phyloP scores from a whole-genome alignment of 1,140 invertebrate species.

The Monomorium pharaonis region DNA sequence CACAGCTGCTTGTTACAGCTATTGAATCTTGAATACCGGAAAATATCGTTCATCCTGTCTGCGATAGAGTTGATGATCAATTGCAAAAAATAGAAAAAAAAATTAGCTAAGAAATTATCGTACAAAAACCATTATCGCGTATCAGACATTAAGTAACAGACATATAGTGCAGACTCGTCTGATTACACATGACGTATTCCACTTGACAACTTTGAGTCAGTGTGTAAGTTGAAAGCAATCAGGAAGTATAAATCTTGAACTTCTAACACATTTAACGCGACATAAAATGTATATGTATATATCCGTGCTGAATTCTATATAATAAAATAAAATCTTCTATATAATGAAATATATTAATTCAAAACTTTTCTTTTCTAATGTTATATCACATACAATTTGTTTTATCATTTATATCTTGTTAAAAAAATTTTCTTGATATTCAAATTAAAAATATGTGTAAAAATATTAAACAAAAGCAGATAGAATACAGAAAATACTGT shows the following conservation, averaged over 20 bases:
- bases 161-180: slow-evolving; percentile 3
- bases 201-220: slow-evolving; percentile 14
- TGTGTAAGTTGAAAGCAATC: not conserved
- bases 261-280: not conserved
- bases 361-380: not conserved
- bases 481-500: not conserved
- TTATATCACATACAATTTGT: not conserved
- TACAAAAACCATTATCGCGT: not conserved
- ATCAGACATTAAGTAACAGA: slow-evolving; percentile 13
- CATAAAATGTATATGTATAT: not conserved
- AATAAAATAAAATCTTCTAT: no score
- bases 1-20: not conserved
- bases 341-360: not conserved
- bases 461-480: not conserved
- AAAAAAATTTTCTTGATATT: not conserved
- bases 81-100: not conserved
- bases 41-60: not conserved
- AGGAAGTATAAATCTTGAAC: slow-evolving; percentile 3
- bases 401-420: not conserved
- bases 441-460: not conserved
- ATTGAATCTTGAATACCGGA: not conserved
- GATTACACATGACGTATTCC: slow-evolving; percentile 24
- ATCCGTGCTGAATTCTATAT: not conserved
- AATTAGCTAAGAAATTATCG: not conserved
- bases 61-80: not conserved